Conservation (phyloP, 2,888 invertebrate genomes). For the Parnassius smintheus region DNA sequence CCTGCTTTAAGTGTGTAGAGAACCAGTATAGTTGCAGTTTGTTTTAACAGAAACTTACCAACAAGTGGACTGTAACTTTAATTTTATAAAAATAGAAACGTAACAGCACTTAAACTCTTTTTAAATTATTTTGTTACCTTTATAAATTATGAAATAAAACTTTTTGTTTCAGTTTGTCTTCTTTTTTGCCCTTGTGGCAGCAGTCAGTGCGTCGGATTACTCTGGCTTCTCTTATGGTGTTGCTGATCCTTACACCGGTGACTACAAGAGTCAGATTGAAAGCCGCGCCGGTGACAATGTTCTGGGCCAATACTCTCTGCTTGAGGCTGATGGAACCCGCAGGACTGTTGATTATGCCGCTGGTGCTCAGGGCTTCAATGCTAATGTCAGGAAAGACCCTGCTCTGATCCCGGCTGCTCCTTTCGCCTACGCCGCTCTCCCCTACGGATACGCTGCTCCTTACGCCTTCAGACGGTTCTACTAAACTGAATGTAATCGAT, state of each 20-base stretch:
- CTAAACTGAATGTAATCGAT: conserved; percentile 33
- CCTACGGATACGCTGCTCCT: conserved; percentile 36
- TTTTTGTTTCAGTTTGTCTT: conserved; percentile 52
- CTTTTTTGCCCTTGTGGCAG: conserved; percentile 53
- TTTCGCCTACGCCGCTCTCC: conserved; percentile 40
- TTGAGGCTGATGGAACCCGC: conserved; percentile 77
- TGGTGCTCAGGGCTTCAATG: conserved; percentile 79
- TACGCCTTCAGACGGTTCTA: conserved; percentile 46
- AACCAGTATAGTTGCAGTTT: no score
- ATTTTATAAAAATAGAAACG: no score
- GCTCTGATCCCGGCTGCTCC: conserved; percentile 49
- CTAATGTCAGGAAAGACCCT: conserved; percentile 77
- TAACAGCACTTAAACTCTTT: no score
- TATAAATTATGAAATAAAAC: not conserved
- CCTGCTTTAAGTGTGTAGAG: no score
- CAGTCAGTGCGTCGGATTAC: conserved; percentile 45
- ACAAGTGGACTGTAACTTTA: no score
- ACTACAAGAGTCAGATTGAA: conserved; percentile 79
- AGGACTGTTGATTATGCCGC: conserved; percentile 81
- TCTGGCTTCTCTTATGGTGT: conserved; percentile 79
- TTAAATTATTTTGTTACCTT: no score
- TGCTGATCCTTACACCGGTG: conserved; percentile 80
- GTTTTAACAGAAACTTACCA: no score
- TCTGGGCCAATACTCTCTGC: conserved; percentile 76
- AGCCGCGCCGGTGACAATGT: conserved; percentile 73